Evolutionary conservation across 2,113 vertebrate species (phyloP), one percentile per base, ranked within the genome.

Genomic region (Ceyx melanurus): DNA sequence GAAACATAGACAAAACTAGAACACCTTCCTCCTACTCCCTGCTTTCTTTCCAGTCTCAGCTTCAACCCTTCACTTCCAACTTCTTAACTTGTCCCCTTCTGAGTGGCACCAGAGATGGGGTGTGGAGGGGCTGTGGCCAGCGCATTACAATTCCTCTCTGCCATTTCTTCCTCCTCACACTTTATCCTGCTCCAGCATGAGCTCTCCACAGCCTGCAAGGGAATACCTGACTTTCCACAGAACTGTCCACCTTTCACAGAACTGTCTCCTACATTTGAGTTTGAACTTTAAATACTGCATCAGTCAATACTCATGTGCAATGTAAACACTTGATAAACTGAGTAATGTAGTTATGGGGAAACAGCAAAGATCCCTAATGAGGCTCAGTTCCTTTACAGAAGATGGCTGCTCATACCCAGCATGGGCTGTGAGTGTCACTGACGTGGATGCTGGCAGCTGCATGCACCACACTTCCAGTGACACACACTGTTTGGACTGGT

Each of bases 381-480:
- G 29, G 28, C 18, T 26, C 23, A 33, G 33, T 29, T 57, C 50
- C 46, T 62, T 73, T 45, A 13, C 4, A 73, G 72, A 57, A 53
- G 56, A 15, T 26, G 50, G 23, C 20, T 86, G 45, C 51, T 15
- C 29, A 18, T 7, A 22, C 12, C 56, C 61, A 67, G 57, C 13
- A 33, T 6, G 5, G 19, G 53, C 15, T 3, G 2, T 13, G 48
- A 2, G 2, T 0, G 0, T 11, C 11, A 7, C 7, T 37, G 75
- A 15, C 1, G n/a, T 13, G 50, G 35, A 53, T 82, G 61, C 28
- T 1, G 3, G 26, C 46, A 77, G 26, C 64, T 20, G 4, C 42
- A 23, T 1, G 0, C 1, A 1, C 11, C 0, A 0, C 23, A 2
- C 42, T 29, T 53, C 14, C 60, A 4, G 9, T 66, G 43, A 33